Evolutionary conservation across 2,113 vertebrate genomes (phyloP).

Genomic region (Hippopotamus amphibius): DNA sequence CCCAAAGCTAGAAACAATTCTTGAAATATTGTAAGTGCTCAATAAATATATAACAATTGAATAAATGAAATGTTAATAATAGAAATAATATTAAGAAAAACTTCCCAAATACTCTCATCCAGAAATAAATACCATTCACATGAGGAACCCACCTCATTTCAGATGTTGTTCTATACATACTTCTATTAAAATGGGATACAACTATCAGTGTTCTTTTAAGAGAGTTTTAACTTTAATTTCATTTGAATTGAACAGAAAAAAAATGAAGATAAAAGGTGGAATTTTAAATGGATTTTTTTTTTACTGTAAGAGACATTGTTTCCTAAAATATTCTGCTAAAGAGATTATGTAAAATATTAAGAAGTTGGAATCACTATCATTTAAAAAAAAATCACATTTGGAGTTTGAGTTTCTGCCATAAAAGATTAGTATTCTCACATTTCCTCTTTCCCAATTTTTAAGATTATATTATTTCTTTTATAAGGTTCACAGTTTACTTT

Average conservation of each 20-base stretch:
- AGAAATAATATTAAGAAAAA: neutral
- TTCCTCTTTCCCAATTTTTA: neutral
- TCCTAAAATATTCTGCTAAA: neutral
- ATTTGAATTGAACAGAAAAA: conserved; percentile 7
- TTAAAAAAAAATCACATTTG: neutral
- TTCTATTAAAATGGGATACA: neutral
- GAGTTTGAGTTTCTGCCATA: neutral
- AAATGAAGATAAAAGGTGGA: conserved; percentile 20
- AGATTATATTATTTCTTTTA: neutral
- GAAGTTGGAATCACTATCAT: neutral
- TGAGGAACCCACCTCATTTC: neutral
- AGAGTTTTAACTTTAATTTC: neutral
- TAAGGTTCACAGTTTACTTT: neutral
- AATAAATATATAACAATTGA: neutral
- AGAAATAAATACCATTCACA: neutral
- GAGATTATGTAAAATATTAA: neutral
- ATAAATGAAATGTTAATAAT: neutral
- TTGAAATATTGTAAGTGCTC: neutral
- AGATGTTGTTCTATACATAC: neutral
- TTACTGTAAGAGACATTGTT: neutral
- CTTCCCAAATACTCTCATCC: neutral
- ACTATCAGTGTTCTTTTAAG: neutral
- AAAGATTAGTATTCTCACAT: neutral
- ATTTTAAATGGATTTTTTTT: neutral
- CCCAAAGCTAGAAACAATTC: neutral